Evolutionary conservation across 2,113 vertebrate genomes (phyloP).

Genomic region (Siniperca chuatsi): DNA sequence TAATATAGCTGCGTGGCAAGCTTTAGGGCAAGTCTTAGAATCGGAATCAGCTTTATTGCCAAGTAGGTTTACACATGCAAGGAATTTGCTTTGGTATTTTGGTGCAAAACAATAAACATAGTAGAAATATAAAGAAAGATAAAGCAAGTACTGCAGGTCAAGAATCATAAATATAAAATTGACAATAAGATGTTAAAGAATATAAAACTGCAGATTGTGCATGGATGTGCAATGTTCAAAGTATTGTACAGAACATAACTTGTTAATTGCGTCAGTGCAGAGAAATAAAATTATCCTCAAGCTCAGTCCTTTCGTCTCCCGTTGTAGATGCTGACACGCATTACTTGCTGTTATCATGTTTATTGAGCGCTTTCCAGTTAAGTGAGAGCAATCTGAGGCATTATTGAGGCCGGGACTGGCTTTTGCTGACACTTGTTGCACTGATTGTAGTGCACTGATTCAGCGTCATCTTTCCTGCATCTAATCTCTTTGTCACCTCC

Average conservation of each 20-base stretch:
- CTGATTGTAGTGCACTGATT: slow-evolving; percentile 8
- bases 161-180: no score
- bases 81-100: no score
- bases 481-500: slow-evolving; percentile 54
- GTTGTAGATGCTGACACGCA: background rate
- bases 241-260: background rate
- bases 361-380: slow-evolving; percentile 22
- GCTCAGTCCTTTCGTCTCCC: slow-evolving; percentile 1
- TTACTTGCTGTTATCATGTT: slow-evolving; percentile 11
- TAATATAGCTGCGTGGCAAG: no score
- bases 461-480: slow-evolving; percentile 34
- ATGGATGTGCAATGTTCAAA: no score
- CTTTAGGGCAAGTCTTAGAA: no score
- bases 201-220: no score
- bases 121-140: no score
- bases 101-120: no score
- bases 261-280: slow-evolving; percentile 8
- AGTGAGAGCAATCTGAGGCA: slow-evolving; percentile 15
- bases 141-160: no score
- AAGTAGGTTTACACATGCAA: no score
- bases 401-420: slow-evolving; percentile 11
- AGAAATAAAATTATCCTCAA: background rate
- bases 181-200: no score
- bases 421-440: slow-evolving; percentile 49
- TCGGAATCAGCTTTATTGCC: no score